Conservation (phyloP, 2,888 invertebrate species). For the Amiota mariae region DNA sequence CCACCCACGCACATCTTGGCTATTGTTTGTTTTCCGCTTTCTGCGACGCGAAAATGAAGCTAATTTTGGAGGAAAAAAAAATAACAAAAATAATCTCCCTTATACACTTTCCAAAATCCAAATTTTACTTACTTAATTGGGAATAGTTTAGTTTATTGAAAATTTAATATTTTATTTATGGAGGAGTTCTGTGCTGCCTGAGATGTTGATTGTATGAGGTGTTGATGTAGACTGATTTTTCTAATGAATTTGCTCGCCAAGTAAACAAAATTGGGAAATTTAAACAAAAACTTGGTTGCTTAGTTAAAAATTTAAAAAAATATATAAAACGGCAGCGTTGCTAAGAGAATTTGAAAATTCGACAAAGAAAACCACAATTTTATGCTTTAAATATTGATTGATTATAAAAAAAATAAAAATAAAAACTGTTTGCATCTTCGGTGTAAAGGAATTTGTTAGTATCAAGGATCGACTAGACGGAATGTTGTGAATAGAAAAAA, state of each 20-base stretch:
- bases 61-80: too few species aligned
- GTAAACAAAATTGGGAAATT: too few species aligned
- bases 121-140: not conserved
- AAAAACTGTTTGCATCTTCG: not conserved
- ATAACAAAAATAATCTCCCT: too few species aligned
- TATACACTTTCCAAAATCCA: too few species aligned
- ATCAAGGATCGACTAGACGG: too few species aligned
- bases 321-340: too few species aligned
- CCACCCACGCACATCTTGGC: not conserved
- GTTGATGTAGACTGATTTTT: not conserved
- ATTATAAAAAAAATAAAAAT: not conserved
- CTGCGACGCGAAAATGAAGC: not conserved
- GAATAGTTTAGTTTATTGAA: not conserved
- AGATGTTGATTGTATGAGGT: not conserved
- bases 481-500: not conserved
- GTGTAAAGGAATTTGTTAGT: too few species aligned
- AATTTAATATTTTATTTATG: not conserved
- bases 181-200: not conserved
- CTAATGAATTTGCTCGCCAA: too few species aligned
- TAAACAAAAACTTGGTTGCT: too few species aligned
- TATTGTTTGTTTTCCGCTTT: not conserved
- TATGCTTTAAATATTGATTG: conserved; percentile 6
- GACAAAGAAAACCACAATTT: not conserved
- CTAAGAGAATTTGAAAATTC: not conserved
- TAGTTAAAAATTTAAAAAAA: too few species aligned